Conservation (phyloP, 2,888 invertebrate genomes). For the Eupithecia subfuscata region DNA sequence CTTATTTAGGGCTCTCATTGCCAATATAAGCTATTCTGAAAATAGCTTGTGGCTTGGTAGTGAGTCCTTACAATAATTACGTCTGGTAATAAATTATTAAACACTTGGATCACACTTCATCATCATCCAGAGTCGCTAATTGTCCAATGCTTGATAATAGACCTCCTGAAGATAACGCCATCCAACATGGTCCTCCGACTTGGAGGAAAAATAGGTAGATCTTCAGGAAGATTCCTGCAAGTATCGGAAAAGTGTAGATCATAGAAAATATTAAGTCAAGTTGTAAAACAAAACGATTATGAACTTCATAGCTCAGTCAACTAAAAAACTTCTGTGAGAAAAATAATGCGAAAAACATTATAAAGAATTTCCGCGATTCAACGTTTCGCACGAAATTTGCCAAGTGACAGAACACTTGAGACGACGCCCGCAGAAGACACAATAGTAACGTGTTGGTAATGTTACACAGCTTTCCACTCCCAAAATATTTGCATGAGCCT, state of each 20-base stretch:
- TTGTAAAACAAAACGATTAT: slow-evolving; percentile 4
- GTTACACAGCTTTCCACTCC: not conserved
- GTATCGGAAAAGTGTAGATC: not conserved
- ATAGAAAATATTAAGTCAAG: not conserved
- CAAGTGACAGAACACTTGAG: slow-evolving; percentile 34
- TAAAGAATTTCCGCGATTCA: slow-evolving; percentile 32
- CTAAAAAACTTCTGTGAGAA: slow-evolving; percentile 14
- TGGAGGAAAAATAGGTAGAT: not conserved
- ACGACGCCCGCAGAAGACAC: slow-evolving; percentile 11
- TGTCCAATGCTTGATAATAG: not conserved
- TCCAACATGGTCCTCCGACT: not conserved
- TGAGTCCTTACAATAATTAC: no score
- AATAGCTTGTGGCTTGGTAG: no score
- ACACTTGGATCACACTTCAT: not conserved
- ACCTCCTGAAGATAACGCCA: not conserved
- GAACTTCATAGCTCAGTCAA: slow-evolving; percentile 19
- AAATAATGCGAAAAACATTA: slow-evolving; percentile 27
- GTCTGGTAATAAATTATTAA: no score
- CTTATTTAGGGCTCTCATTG: no score
- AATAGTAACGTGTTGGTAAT: slow-evolving; percentile 2
- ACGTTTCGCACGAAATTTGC: slow-evolving; percentile 36
- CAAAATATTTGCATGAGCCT: not conserved
- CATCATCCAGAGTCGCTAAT: not conserved
- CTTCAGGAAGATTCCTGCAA: not conserved
- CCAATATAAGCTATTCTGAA: no score